phyloP scores from a whole-genome alignment of 2,888 invertebrate genomes.

The Lasioglossum morio region DNA sequence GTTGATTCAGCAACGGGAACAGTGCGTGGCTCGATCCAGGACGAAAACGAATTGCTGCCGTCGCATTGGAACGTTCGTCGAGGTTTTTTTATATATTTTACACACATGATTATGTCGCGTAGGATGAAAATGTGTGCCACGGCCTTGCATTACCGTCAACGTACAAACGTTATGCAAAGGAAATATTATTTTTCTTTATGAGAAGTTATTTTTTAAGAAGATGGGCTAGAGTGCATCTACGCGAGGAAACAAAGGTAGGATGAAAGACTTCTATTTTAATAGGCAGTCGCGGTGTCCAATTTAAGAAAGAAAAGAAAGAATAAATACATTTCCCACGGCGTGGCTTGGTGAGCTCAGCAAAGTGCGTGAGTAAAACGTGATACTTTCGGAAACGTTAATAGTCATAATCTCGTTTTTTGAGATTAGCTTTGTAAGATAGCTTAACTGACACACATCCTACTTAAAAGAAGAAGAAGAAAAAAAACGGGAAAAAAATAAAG shows the following conservation, averaged over 20 bases:
- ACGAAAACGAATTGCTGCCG: constrained; percentile 17
- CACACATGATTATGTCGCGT: constrained; percentile 71
- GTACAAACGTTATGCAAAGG: constrained; percentile 75
- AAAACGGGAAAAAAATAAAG: neutral
- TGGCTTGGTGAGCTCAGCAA: constrained; percentile 62
- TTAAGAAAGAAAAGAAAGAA: constrained; percentile 51
- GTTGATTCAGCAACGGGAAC: constrained; percentile 22
- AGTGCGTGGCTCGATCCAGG: constrained; percentile 21
- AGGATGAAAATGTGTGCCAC: constrained; percentile 72
- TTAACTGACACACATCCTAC: constrained; percentile 61
- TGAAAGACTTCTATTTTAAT: constrained; percentile 76
- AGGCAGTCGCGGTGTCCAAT: constrained; percentile 69
- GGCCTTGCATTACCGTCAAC: constrained; percentile 78
- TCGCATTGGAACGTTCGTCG: constrained; percentile 24
- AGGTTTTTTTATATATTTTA: constrained; percentile 72
- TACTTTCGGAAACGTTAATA: constrained; percentile 70
- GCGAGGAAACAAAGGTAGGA: constrained; percentile 56
- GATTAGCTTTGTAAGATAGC: constrained; percentile 75
- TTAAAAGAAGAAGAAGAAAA: constrained; percentile 54
- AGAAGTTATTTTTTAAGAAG: constrained; percentile 75
- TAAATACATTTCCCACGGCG: constrained; percentile 52
- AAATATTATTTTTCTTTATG: constrained; percentile 75
- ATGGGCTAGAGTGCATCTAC: constrained; percentile 56
- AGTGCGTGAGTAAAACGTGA: constrained; percentile 61
- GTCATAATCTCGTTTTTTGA: constrained; percentile 70